phyloP scores from a whole-genome alignment of 2,888 invertebrate genomes.

The Pollenia amentaria region DNA sequence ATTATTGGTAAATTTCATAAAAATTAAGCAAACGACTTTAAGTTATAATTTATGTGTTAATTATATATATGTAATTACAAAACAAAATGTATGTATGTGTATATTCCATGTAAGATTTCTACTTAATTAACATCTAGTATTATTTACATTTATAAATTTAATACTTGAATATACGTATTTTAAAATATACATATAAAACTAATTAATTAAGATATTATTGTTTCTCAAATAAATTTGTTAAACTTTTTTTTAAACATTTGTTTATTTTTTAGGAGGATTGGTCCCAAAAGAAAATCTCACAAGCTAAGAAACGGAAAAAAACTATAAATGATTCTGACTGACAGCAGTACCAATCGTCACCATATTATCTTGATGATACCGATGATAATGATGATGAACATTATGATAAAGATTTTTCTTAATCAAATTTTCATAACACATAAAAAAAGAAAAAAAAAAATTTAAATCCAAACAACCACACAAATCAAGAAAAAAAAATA shows the following conservation, averaged over 20 bases:
- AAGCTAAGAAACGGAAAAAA: slow-evolving; percentile 96
- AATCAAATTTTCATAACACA: slow-evolving; percentile 58
- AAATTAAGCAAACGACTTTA: slow-evolving; percentile 19
- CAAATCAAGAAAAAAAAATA: slow-evolving; percentile 67
- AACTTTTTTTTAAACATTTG: slow-evolving; percentile 37
- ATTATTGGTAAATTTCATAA: slow-evolving; percentile 16
- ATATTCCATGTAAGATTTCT: slow-evolving; percentile 19
- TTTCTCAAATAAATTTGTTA: slow-evolving; percentile 41
- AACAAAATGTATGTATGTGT: slow-evolving; percentile 12
- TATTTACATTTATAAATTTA: slow-evolving; percentile 21
- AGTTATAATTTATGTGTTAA: slow-evolving; percentile 12
- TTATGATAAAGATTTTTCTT: slow-evolving; percentile 72
- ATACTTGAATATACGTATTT: slow-evolving; percentile 39
- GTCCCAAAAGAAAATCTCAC: slow-evolving; percentile 91
- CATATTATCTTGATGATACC: slow-evolving; percentile 78
- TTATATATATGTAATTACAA: slow-evolving; percentile 16
- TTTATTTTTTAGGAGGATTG: slow-evolving; percentile 91
- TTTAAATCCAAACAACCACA: slow-evolving; percentile 64
- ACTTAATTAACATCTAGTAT: slow-evolving; percentile 28
- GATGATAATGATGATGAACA: slow-evolving; percentile 77
- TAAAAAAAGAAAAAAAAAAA: slow-evolving; percentile 53
- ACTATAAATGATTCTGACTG: slow-evolving; percentile 96
- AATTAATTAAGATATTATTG: slow-evolving; percentile 32
- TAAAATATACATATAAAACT: slow-evolving; percentile 2
- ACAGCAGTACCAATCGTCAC: slow-evolving; percentile 85